Base-by-base conservation (phyloP, 2,797 vertebrate species). In the Gymnoscopelus microlampas region DNA sequence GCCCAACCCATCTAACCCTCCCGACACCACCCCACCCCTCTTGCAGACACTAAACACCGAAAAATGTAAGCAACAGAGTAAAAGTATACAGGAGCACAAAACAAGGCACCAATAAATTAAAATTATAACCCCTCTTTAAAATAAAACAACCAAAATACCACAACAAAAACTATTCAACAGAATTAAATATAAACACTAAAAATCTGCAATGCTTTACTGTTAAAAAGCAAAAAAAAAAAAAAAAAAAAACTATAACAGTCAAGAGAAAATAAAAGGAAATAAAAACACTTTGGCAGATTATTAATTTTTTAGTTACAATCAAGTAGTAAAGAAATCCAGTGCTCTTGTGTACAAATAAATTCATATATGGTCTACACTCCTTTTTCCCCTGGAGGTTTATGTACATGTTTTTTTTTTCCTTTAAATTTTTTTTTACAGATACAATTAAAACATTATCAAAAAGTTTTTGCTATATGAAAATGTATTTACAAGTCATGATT, bases 51-150 rank as follows among this genome's bases (percentile, higher is more conserved):
- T 32, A 49, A 85, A 88, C 89, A 92, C 81, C 76, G 88, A 88
- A 69, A 80, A 83, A 85, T 70, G 39, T 44, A 44, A 66, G 73
- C 80, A 89, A 86, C 66, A 57, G 71, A 89, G 78, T 87, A 85
- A 92, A 93, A 89, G 87, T 90, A 84, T 88, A 93, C 90, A 93
- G 88, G 82, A 92, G 91, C 90, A 94, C 90, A 89, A 90, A 92
- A 94, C 92, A 95, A 94, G 93, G 94, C 93, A 95, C 94, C 90
- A 94, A 95, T 95, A 95, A 95, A 94, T 95, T 93, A 94, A 94
- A 93, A 91, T 71, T 51, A 87, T 82, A 91, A 89, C 73, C 72
- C 83, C 77, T 87, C 77, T 63, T 78, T 69, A 35, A 56, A 35
- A 74, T 44, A 44, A 39, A 39, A 44, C 8, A 44, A 44, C 8